phyloP scores from a whole-genome alignment of 1,140 invertebrate genomes.

The Globodera ellingtonae region DNA sequence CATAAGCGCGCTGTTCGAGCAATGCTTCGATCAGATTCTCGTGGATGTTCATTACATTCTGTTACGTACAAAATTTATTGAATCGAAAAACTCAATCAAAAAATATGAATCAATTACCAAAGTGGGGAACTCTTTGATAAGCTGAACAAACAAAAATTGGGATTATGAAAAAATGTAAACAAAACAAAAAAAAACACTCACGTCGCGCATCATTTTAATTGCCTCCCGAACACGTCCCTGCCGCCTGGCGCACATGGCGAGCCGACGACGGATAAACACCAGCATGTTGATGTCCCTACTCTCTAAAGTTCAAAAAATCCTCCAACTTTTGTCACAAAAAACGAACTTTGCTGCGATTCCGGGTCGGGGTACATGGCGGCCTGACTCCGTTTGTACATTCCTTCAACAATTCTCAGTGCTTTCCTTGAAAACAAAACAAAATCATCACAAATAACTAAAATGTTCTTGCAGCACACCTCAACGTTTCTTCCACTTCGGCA shows the following conservation, averaged over 20 bases:
- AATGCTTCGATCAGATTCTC: conserved; percentile 95
- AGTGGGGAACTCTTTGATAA: conserved; percentile 32
- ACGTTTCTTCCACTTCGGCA: conserved; percentile 70
- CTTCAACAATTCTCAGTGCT: conserved; percentile 83
- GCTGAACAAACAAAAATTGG: conserved; percentile 12
- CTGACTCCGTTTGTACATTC: conserved; percentile 81
- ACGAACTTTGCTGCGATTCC: conserved; percentile 78
- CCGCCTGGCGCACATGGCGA: conserved; percentile 95
- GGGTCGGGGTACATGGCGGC: conserved; percentile 78
- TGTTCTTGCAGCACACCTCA: conserved; percentile 33
- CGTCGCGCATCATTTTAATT: conserved; percentile 93
- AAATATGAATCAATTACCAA: conserved; percentile 16
- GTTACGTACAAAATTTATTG: conserved; percentile 4
- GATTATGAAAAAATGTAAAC: conserved; percentile 8
- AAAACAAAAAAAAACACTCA: conserved; percentile 65
- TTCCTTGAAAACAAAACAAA: conserved; percentile 81
- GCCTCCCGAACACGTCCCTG: conserved; percentile 90
- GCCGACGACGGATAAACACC: conserved; percentile 69
- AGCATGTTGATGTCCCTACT: conserved; percentile 87
- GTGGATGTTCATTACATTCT: conserved; percentile 89
- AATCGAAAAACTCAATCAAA: neutral
- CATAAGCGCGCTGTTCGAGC: conserved; percentile 92
- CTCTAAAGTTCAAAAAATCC: conserved; percentile 31
- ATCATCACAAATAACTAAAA: conserved; percentile 69
- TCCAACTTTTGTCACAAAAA: neutral